These are phyloP conservation scores for Tinea trinotella DNA, from an alignment of 2,888 invertebrate species.

Conservation along the genomic window DNA sequence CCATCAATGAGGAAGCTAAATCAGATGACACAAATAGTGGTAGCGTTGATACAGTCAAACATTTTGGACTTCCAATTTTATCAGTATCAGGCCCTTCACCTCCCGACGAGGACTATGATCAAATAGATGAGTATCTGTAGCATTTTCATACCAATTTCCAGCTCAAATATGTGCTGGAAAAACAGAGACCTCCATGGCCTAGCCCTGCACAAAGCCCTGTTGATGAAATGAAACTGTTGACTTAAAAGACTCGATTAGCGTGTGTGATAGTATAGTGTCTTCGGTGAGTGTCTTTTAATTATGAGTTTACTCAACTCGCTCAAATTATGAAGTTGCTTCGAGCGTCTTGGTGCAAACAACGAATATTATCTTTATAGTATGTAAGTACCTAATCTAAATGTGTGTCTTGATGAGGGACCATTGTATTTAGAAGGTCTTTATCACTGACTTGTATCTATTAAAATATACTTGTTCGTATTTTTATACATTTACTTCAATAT, in stretches of 20 bases:
- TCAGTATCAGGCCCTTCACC: constrained; percentile 87
- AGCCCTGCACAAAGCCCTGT: constrained; percentile 56
- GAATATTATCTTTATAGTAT: constrained; percentile 24
- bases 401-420: constrained; percentile 62
- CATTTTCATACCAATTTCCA: constrained; percentile 67
- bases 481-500: constrained; percentile 15
- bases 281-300: not conserved
- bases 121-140: constrained; percentile 76
- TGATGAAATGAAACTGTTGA: not conserved
- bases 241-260: not conserved
- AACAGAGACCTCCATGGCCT: constrained; percentile 59
- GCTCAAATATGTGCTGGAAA: constrained; percentile 66
- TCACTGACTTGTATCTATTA: constrained; percentile 36
- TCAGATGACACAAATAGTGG: constrained; percentile 62
- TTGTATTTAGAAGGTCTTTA: constrained; percentile 40
- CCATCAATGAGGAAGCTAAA: constrained; percentile 61
- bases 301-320: constrained; percentile 1
- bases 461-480: constrained; percentile 10
- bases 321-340: not conserved
- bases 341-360: constrained; percentile 13
- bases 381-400: constrained; percentile 23
- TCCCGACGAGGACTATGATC: constrained; percentile 78
- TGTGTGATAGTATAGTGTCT: constrained; percentile 12
- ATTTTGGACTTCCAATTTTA: constrained; percentile 81
- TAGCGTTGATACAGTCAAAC: constrained; percentile 68